phyloP scores from a whole-genome alignment of 2,888 invertebrate species.

The Scaeva pyrastri region DNA sequence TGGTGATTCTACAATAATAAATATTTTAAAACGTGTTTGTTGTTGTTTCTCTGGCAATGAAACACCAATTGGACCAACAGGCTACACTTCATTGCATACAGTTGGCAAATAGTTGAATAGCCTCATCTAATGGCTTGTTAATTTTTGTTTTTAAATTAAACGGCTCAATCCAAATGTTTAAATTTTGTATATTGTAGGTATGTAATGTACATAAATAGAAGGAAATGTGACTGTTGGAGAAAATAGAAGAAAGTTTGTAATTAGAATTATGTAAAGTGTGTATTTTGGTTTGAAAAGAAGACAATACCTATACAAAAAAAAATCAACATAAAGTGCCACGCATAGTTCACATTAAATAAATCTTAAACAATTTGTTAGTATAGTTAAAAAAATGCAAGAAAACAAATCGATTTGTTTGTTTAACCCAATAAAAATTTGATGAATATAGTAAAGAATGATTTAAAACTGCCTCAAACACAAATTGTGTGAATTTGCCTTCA shows the following conservation, averaged over 20 bases:
- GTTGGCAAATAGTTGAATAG: constrained; percentile 80
- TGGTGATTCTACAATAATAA: constrained; percentile 85
- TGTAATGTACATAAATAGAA: constrained; percentile 32
- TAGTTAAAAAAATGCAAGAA: neutral
- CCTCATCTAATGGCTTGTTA: neutral
- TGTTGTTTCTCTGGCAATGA: constrained; percentile 85
- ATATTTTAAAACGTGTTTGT: constrained; percentile 86
- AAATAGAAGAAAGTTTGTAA: neutral
- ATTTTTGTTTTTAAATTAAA: neutral
- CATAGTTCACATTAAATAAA: constrained; percentile 1
- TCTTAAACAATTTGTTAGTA: neutral
- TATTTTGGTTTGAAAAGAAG: constrained; percentile 41
- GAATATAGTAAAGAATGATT: neutral
- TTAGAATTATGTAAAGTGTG: neutral
- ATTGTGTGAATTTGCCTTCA: neutral
- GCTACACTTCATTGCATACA: constrained; percentile 83
- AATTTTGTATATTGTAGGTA: constrained; percentile 47
- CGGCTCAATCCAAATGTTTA: constrained; percentile 46
- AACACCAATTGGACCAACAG: constrained; percentile 79
- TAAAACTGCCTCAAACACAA: neutral
- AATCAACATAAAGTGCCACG: constrained; percentile 28
- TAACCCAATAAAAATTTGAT: neutral
- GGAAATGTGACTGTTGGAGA: neutral
- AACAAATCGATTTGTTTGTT: neutral
- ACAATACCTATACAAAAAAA: constrained; percentile 51